Evolutionary conservation across 92 coral and sea anemone genomes (phyloP), one percentile per base, ranked within the genome.

Genomic region (Epizoanthus scotinus): DNA sequence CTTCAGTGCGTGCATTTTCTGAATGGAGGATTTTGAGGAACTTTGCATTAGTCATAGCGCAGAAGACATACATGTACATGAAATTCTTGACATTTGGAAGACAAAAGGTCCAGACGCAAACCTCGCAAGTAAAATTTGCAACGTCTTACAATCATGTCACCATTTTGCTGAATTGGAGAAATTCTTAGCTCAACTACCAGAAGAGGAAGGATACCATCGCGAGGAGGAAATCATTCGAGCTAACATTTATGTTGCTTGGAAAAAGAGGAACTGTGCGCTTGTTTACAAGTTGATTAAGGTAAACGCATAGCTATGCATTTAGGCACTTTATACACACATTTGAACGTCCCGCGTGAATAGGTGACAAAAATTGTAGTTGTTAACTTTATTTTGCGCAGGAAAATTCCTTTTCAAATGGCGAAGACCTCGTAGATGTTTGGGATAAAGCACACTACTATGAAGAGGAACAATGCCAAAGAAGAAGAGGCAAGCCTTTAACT

Each of bases 391-490:
- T 29, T 31, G 22, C 40, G 6, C 73, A 83, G 86, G 77, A 42
- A 22, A 71, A 86, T 73, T 38, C 78, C 68, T 86, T 86, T 61
- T 63, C 77, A 79, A 70, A 86, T 72, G 89, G 89, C 22, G 89
- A 71, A 31, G 89, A 86, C 62, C 77, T 86, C 79, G 55, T 86
- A 55, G 82, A 86, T 44, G 63, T 80, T 72, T 86, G 89, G 89
- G 89, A 86, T 56, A 86, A 73, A 27, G 89, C 89, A 2, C 89
- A 86, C 80, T 86, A 86, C 56, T 59, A 22, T 61, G 85, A 86
- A 70, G 89, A 71, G 70, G 79, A 70, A 13, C 63, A 71, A 44
- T 3, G 40, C 40, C 40, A 34, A 34, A 3, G 40, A 34, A 70
- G 64, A 25, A 63, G 65, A 13, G 71, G 66, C 8, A 86, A 73